Conservation (phyloP, 2,888 invertebrate species). For the Pecten maximus region DNA sequence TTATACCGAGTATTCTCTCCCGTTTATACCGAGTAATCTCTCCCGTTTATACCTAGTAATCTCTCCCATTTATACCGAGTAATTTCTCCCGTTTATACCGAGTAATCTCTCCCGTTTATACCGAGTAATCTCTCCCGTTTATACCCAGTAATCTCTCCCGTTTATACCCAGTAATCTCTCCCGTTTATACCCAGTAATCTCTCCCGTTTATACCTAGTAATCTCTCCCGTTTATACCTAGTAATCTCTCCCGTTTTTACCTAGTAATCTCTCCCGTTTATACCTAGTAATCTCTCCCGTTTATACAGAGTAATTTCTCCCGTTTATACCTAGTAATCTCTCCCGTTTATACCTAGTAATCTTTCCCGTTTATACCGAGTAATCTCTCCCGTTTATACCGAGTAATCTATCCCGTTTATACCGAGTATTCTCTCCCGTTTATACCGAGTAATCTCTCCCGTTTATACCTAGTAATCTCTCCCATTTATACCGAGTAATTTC, state of each 20-base stretch:
- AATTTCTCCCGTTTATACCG: too few relatives aligned
- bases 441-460: neutral
- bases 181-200: neutral
- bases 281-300: neutral
- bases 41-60: neutral
- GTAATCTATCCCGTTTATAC: too few relatives aligned
- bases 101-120: neutral
- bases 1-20: neutral
- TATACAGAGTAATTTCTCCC: too few relatives aligned
- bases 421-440: too few relatives aligned
- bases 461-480: neutral
- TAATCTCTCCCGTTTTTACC: too few relatives aligned
- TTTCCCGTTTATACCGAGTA: neutral
- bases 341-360: neutral
- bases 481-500: neutral
- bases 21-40: neutral
- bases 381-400: too few relatives aligned
- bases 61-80: neutral
- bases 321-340: neutral
- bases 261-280: neutral
- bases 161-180: neutral
- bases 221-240: neutral
- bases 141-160: neutral
- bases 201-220: neutral
- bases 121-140: too few relatives aligned